A percentile compares a stretch with the other conserved stretches of the same genome.
Conservation (phyloP, 2,888 invertebrate species). For the Pterostichus niger region DNA sequence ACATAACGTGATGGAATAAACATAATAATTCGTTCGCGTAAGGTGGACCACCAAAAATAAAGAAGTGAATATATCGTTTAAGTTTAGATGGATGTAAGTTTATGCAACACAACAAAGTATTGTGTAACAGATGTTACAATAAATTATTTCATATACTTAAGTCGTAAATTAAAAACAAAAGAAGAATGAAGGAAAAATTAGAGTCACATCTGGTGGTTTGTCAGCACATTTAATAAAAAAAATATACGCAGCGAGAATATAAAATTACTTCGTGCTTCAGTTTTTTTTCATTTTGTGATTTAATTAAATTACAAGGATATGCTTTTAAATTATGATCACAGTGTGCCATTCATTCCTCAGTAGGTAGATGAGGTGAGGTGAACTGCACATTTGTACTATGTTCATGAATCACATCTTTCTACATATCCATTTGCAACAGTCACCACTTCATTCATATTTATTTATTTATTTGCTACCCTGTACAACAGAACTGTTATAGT, state of each 20-base stretch:
- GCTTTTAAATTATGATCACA: constrained; percentile 61
- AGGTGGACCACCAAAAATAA: background rate
- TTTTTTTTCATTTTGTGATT: constrained; percentile 55
- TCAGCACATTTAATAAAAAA: constrained; percentile 66
- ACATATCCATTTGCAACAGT: too few relatives aligned
- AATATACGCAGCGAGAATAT: constrained; percentile 61
- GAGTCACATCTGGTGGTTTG: constrained; percentile 65
- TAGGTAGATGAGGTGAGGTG: background rate
- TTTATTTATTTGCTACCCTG: too few relatives aligned
- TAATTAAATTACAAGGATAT: constrained; percentile 64
- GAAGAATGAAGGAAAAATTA: constrained; percentile 65
- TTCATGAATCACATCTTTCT: too few relatives aligned
- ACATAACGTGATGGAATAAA: too few relatives aligned
- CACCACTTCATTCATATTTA: too few relatives aligned
- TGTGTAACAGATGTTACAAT: constrained; percentile 57
- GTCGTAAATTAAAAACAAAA: constrained; percentile 65
- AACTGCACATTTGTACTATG: too few relatives aligned
- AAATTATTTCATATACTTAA: constrained; percentile 64
- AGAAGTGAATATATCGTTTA: constrained; percentile 19
- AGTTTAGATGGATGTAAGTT: constrained; percentile 56
- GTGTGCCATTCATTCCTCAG: background rate
- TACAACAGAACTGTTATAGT: too few relatives aligned
- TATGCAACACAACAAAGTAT: constrained; percentile 45
- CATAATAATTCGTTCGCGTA: too few relatives aligned
- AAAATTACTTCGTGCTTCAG: constrained; percentile 52